phyloP scores from a whole-genome alignment of 2,888 invertebrate genomes.

The Caenorhabditis uteleia region DNA sequence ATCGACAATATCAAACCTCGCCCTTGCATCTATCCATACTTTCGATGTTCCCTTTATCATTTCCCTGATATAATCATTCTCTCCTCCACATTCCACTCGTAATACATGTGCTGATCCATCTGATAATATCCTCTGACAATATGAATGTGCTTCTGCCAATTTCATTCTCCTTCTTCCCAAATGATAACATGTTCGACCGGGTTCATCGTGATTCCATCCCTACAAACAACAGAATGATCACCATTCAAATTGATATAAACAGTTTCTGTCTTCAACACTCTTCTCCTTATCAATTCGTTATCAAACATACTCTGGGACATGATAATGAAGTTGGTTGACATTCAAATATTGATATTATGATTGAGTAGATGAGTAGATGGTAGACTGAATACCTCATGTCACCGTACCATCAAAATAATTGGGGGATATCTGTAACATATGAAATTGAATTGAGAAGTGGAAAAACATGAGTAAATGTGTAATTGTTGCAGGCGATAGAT shows the following conservation, averaged over 20 bases:
- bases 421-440: not conserved
- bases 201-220: constrained; percentile 44
- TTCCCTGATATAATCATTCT: constrained; percentile 52
- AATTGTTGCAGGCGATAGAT: constrained; percentile 47
- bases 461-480: not conserved
- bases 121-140: constrained; percentile 31
- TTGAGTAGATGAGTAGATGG: no score
- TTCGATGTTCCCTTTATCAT: constrained; percentile 8
- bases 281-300: no score
- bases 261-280: not conserved
- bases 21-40: constrained; percentile 55
- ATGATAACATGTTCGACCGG: constrained; percentile 49
- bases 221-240: constrained; percentile 10
- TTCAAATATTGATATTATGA: no score
- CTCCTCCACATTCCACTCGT: constrained; percentile 49
- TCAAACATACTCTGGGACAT: not conserved
- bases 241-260: no score
- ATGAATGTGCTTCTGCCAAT: constrained; percentile 45
- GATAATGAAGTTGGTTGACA: no score
- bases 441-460: not conserved
- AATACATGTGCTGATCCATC: constrained; percentile 46
- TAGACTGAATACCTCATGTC: no score
- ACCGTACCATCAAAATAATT: constrained; percentile 21
- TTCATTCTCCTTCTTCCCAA: constrained; percentile 44
- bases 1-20: constrained; percentile 58